Base-by-base conservation (phyloP, 1,140 invertebrate genomes). In the Portunus trituberculatus region DNA sequence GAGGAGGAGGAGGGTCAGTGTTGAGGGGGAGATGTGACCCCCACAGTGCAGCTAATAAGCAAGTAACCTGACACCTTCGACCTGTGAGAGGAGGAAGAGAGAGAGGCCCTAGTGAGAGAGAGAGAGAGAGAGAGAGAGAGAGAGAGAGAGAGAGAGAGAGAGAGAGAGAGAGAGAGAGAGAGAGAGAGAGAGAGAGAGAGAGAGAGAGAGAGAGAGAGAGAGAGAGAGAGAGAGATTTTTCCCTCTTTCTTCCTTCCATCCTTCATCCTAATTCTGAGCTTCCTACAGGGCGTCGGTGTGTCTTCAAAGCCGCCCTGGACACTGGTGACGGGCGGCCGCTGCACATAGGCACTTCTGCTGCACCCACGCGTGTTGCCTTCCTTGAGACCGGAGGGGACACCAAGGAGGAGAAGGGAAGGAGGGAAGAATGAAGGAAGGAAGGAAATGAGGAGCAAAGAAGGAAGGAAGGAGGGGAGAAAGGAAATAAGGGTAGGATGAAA, bases 181-280 rank as follows among this genome's bases (percentile, higher is more conserved):
- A 91, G 46, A 91, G 25, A 31, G 59, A 67, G 59, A 31, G 32
- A 39, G 48, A 59, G 48, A 67, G 48, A 91, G 25, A 91, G 48
- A 67, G 48, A 91, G 28, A 91, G 90, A 67, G 90, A 91, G 90
- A 91, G 90, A 91, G 25, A 91, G 46, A 91, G 25, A 7, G 46
- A 91, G 90, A 67, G 90, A 91, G 90, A 91, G 90, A 91, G 25
- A 91, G 46, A 59, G 52, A 59, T 59, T 14, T 20, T 59, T 59
- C 52, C 48, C 8, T 20, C 16, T 59, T 59, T 59, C 52, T 59
- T 10, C 16, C 52, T 59, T 59, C 16, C 52, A 2, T 59, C 16
- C 8, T 10, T 59, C 16, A 59, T 59, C 52, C 16, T 59, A 0
- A 59, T 59, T 59, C 52, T 59, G 52, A 4, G 52, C 10, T 59